Base-by-base conservation (phyloP, 2,888 invertebrate species). In the Dinocampus coccinellae region DNA sequence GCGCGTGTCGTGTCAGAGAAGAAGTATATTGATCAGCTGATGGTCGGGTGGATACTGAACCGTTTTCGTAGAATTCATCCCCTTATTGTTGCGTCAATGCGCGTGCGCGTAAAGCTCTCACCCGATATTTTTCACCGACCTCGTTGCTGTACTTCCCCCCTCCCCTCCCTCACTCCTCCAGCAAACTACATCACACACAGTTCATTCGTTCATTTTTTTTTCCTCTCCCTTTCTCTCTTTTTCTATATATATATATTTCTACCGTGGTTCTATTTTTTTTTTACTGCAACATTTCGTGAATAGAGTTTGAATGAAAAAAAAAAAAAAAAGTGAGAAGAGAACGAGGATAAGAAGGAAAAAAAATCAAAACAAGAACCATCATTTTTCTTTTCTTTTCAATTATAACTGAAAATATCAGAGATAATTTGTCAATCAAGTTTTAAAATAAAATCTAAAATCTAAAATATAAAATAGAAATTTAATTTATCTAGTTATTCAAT, bases 41-140 rank as follows among this genome's bases (percentile, higher is more conserved):
- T 85, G 83, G 84, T 83, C 86, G 85, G 85, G 84, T 83, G 85
- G 81, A 84, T 84, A 85, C 85, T 85, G 84, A 85, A 80, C 79
- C 78, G 77, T 75, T 84, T n/a, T 83, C 83, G 81, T 74, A 79
- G 85, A 85, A 83, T 83, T 85, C 82, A 82, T n/a, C 73, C 84
- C 84, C 81, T 67, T 69, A 47, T 80, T 80, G 79, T 79, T 80
- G 77, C 78, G 75, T 74, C 79, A 72, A 63, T 72, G 77, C 83
- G 83, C 83, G 63, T 79, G 84, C 83, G 82, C 81, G 29, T 47
- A 4, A 66, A 66, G 64, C 60, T 53, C 39, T 55, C 63, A 57
- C 68, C 55, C 33, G 57, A 69, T 53, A 71, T 75, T 70, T 64
- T 47, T 55, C n/a, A n/a, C 57, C 73, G 68, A 60, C 75, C 73